Evolutionary conservation across 1,140 invertebrate genomes (phyloP).

Genomic region (Formica exsecta): DNA sequence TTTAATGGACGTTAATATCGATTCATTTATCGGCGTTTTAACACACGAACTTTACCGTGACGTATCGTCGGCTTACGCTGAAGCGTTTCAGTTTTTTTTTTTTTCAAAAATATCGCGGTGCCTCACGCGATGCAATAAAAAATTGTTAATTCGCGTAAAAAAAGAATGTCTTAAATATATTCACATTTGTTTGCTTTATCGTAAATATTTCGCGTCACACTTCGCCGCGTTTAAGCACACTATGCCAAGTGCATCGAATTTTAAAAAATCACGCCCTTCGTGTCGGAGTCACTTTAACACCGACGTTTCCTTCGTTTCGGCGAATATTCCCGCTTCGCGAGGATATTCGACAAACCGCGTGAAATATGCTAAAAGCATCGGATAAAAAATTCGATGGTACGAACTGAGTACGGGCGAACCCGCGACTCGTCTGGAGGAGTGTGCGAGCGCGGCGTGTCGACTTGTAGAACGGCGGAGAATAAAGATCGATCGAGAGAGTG

Average conservation of each 20-base stretch:
- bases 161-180: neutral
- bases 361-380: conserved; percentile 62
- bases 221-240: neutral
- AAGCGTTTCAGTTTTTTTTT: conserved; percentile 31
- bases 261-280: conserved; percentile 18
- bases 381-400: conserved; percentile 68
- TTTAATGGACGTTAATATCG: conserved; percentile 56
- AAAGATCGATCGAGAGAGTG: conserved; percentile 75
- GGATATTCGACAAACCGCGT: conserved; percentile 16
- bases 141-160: conserved; percentile 34
- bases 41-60: neutral
- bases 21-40: conserved; percentile 53
- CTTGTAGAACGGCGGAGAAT: conserved; percentile 77
- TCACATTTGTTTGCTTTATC: conserved; percentile 30
- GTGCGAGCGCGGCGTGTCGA: conserved; percentile 75
- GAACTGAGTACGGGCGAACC: conserved; percentile 35
- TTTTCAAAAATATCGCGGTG: neutral
- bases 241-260: neutral
- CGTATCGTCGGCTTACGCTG: conserved; percentile 13
- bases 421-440: conserved; percentile 66
- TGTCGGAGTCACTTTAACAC: neutral
- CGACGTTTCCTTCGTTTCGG: conserved; percentile 17
- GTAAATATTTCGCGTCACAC: neutral
- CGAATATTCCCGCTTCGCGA: neutral
- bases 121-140: conserved; percentile 2